phyloP scores from a whole-genome alignment of 2,888 invertebrate species.

The Cartodere bifasciata region DNA sequence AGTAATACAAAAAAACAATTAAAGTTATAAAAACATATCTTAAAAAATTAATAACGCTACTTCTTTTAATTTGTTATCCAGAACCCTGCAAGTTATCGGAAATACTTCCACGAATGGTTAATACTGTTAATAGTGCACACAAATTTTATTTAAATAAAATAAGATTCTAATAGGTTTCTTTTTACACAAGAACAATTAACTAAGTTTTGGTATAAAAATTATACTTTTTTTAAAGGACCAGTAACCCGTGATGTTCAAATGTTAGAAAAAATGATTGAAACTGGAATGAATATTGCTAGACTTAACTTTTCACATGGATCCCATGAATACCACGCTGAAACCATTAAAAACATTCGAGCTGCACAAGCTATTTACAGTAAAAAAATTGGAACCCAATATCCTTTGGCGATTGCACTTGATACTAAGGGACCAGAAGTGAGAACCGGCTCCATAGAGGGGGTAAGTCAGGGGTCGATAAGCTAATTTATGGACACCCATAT shows the following conservation, averaged over 20 bases:
- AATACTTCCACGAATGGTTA: too few species aligned
- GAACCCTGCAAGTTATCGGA: too few species aligned
- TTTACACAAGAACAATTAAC: too few species aligned
- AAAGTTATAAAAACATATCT: too few species aligned
- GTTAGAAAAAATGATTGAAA: constrained; percentile 87
- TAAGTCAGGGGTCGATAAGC: constrained; percentile 47
- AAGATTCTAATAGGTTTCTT: too few species aligned
- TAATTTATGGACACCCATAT: not conserved
- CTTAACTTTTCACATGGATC: constrained; percentile 94
- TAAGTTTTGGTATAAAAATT: too few species aligned
- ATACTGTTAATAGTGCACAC: too few species aligned
- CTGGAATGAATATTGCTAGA: constrained; percentile 94
- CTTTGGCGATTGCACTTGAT: constrained; percentile 91
- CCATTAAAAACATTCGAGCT: constrained; percentile 77
- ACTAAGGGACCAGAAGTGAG: constrained; percentile 98
- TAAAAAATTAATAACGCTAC: too few species aligned
- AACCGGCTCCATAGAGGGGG: constrained; percentile 87
- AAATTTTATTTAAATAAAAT: too few species aligned
- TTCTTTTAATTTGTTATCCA: too few species aligned
- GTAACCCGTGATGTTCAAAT: constrained; percentile 69
- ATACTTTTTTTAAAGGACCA: constrained; percentile 47
- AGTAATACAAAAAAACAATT: too few species aligned
- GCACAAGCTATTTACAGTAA: constrained; percentile 72
- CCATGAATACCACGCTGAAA: constrained; percentile 87
- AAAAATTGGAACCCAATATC: constrained; percentile 57